Base-by-base conservation (phyloP, 2,113 vertebrate species). In the Pterocles gutturalis region DNA sequence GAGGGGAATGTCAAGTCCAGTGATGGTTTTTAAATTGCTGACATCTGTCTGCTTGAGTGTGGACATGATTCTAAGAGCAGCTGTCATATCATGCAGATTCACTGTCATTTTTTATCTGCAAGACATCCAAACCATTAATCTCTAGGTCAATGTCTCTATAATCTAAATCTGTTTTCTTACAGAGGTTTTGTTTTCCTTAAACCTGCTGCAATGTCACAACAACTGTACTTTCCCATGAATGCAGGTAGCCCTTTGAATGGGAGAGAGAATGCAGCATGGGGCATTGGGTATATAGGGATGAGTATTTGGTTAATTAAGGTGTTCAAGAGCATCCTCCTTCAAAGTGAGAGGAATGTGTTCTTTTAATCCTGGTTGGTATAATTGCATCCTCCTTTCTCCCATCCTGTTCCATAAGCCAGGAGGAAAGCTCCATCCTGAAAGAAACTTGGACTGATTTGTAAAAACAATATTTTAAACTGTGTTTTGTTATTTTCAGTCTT, bases 251-350 rank as follows among this genome's bases (percentile, higher is more conserved):
- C 62, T 70, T 15, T 33, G 13, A 60, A 5, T 11, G 4, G 7
- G 26, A n/a, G 45, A 65, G 31, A 64, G 55, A 83, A 38, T 0
- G 2, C 0, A 2, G 15, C 31, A 11, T 17, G 17, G 15, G 33
- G 19, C 2, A 7, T 7, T 41, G 45, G 4, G 14, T 53, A 33
- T 20, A 55, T 10, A 58, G 28, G 25, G 7, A 57, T 45, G 14
- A 67, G 4, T 15, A 13, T 51, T 82, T 75, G 60, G 13, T 13
- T 87, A 22, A 43, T 41, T 53, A 57, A 58, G 20, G n/a, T 49
- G 10, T 77, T 29, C 17, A 53, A 61, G 17, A 69, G 2, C 14
- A 60, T 60, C 5, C 12, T 66, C 17, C 53, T 84, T 84, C 54
- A 31, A 46, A 58, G 21, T 17, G 31, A 75, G 7, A 5, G 13